Evolutionary conservation across 2,888 invertebrate species (phyloP), one percentile per base, ranked within the genome.

Genomic region (Cremastobaeus sp.): DNA sequence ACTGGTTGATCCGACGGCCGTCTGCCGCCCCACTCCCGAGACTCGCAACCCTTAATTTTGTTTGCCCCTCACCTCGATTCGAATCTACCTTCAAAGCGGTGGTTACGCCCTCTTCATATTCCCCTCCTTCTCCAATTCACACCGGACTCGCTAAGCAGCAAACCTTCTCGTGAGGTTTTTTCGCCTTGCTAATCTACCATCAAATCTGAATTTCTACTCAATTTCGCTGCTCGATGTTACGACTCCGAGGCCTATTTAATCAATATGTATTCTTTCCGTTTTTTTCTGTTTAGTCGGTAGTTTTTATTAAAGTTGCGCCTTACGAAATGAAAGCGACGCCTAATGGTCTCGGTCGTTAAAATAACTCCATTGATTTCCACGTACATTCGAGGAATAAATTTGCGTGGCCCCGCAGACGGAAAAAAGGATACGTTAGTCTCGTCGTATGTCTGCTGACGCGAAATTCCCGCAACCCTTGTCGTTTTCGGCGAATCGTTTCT

Each of bases 361-460:
- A 64, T 64, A 65, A 54, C 59, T 60, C 41, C 65, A 69, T 74
- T 60, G 73, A 73, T 68, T 73, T 73, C 62, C 45, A 62, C 62
- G 60, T 74, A 65, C 39, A 11, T 74, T 74, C 74, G 59, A 30
- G 52, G 69, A 69, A 74, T 60, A 65, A 55, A 74, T 69, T 74
- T 74, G 59, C 74, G 65, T 74, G 64, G 48, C 65, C 37, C 18
- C 47, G 68, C 25, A 60, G 60, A 70, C 54, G 50, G 64, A 65
- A 70, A 73, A 68, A 74, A 30, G 55, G 50, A 55, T 64, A 59
- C 69, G 52, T 35, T 54, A 66, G 69, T 70, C 55, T 70, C 65
- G 69, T 54, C 65, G 47, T 60, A 60, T 70, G 74, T 74, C 74
- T 74, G 65, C 65, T 32, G 60, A 70, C 48, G 70, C 50, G 52